A percentile compares a stretch with the other conserved stretches of the same genome.
phyloP scores from a whole-genome alignment of 2,113 vertebrate species.

The Serilophus lunatus region DNA sequence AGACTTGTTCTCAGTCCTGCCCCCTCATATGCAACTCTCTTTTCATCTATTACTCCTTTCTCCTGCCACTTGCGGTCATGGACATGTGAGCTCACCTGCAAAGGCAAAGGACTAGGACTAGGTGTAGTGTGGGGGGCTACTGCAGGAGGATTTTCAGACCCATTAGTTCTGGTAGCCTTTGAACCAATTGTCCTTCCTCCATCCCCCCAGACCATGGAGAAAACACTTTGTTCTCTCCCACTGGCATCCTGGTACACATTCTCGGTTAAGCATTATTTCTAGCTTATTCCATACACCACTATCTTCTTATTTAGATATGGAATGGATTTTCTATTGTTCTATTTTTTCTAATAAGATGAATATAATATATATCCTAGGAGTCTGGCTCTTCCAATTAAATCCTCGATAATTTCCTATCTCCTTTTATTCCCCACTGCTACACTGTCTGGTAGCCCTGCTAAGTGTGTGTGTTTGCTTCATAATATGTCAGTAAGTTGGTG shows the following conservation, averaged over 20 bases:
- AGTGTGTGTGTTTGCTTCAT: not conserved
- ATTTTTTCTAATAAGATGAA: not conserved
- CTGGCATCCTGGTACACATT: not conserved
- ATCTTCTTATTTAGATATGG: not conserved
- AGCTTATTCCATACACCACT: not conserved
- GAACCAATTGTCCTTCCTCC: not conserved
- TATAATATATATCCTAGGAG: not conserved
- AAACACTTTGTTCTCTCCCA: not conserved
- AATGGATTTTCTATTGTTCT: not conserved
- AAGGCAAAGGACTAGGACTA: not conserved
- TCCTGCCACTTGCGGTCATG: not conserved
- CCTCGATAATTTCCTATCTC: not conserved
- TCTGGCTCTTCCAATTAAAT: not conserved
- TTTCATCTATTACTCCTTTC: not conserved
- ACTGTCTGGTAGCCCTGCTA: not conserved
- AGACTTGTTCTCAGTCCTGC: not conserved
- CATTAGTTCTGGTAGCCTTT: not conserved
- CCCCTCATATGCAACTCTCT: not conserved
- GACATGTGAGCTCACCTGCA: not conserved
- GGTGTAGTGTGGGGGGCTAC: too few species aligned
- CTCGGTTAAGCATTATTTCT: not conserved
- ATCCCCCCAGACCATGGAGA: not conserved
- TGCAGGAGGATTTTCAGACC: not conserved
- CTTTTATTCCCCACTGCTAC: not conserved
- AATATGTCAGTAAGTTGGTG: not conserved